These are phyloP conservation scores for Pomatostomus ruficeps DNA, from an alignment of 2,113 vertebrate species.

Conservation along the genomic window DNA sequence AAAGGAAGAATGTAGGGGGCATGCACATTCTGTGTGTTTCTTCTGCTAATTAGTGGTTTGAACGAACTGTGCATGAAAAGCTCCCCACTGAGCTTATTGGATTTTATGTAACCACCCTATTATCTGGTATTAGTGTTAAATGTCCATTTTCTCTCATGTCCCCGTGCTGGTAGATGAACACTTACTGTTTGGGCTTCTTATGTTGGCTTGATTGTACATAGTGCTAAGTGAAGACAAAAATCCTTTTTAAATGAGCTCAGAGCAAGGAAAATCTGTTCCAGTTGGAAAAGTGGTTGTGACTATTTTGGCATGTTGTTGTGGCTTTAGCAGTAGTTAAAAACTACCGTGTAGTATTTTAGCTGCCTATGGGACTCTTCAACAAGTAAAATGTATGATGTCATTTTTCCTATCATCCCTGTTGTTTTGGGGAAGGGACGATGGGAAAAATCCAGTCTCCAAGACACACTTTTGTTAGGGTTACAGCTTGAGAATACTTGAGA, in stretches of 20 bases:
- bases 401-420: background rate
- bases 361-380: background rate
- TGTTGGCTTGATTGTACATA: background rate
- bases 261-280: background rate
- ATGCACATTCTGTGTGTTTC: background rate
- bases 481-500: background rate
- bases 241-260: background rate
- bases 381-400: background rate
- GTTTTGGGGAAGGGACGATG: background rate
- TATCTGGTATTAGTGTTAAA: constrained; percentile 56
- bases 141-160: constrained; percentile 5
- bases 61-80: background rate
- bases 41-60: constrained; percentile 45
- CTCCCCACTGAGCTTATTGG: constrained; percentile 4
- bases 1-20: background rate
- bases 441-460: background rate
- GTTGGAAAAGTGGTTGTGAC: background rate
- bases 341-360: background rate
- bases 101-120: constrained; percentile 40
- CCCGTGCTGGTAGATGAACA: background rate
- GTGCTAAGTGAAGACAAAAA: background rate
- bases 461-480: background rate
- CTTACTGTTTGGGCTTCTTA: background rate
- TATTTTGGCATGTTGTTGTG: background rate
- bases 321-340: background rate